Conservation (phyloP, 2,888 invertebrate genomes). For the Cremastinae sp. region DNA sequence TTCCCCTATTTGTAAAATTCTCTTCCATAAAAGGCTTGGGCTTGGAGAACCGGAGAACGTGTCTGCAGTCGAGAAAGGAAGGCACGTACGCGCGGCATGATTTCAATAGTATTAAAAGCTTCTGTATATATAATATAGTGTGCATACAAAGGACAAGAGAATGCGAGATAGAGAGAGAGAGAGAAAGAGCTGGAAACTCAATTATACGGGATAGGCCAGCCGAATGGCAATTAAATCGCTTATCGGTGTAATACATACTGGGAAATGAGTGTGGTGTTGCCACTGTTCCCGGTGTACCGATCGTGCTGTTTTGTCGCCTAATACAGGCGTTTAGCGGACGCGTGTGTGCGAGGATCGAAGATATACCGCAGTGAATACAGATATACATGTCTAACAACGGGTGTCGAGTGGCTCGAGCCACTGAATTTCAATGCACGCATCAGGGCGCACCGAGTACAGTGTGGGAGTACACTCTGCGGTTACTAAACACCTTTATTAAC, state of each 20-base stretch:
- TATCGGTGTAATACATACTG: conserved; percentile 72
- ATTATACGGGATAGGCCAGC: conserved; percentile 75
- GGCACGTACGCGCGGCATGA: conserved; percentile 1
- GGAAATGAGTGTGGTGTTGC: conserved; percentile 70
- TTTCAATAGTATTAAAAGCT: conserved; percentile 6
- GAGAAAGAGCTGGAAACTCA: conserved; percentile 73
- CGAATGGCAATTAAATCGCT: conserved; percentile 77
- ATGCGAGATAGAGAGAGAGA: conserved; percentile 60
- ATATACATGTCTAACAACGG: conserved; percentile 49
- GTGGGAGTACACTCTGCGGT: conserved; percentile 30
- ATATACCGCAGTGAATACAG: conserved; percentile 4
- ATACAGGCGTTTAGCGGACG: background rate
- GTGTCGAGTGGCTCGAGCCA: conserved; percentile 68
- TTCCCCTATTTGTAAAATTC: background rate
- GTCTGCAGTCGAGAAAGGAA: conserved; percentile 1
- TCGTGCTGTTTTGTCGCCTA: conserved; percentile 37
- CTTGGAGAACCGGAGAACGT: conserved; percentile 12
- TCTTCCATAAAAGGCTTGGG: background rate
- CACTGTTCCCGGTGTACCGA: conserved; percentile 22
- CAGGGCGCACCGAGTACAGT: conserved; percentile 52
- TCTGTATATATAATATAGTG: conserved; percentile 1
- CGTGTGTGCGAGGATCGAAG: background rate
- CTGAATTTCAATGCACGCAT: conserved; percentile 68
- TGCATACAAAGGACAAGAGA: conserved; percentile 11
- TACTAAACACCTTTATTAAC: background rate